Evolutionary conservation across 2,797 vertebrate species (phyloP), one percentile per base, ranked within the genome.

Genomic region (Anguilla obscura): DNA sequence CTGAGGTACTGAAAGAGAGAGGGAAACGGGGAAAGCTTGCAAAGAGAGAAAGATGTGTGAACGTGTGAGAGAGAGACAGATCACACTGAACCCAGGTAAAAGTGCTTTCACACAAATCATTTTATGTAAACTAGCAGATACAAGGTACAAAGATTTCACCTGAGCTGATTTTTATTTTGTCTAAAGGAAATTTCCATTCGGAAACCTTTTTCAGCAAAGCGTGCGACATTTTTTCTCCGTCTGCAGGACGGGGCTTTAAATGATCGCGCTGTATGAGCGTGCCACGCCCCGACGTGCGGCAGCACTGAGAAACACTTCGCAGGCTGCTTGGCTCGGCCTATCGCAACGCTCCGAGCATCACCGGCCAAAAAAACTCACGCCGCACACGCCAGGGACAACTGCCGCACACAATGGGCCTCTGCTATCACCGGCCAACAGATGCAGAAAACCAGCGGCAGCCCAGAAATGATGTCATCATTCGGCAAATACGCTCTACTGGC

Each of bases 71-170:
- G 93, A 92, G 93, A 92, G 90, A 89, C 91, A 89, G 92, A n/a
- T 45, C 85, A 58, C 83, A 48, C 10, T 1, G 21, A 16, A 24
- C 10, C 21, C 14, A 60, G 3, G 3, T 16, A 21, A 16, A 12
- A 24, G 0, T 86, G 88, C 91, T 91, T 91, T 93, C 91, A 93
- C 91, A 93, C 90, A 86, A 89, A 92, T 91, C 90, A 63, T n/a
- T 91, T 89, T 84, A 89, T 88, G 92, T 93, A 93, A 94, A 94
- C 91, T 90, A 89, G 91, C 89, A 89, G 91, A 88, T 88, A 93
- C 89, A 93, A 93, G 93, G 93, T 93, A 94, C 92, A 12, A 92
- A 92, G 91, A 92, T 93, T 87, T 91, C 50, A 91, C 89, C 91
- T 90, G 1, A 33, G 27, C 12, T 5, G 10, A 74, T 33, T 36